Evolutionary conservation across 2,113 vertebrate genomes (phyloP).

Genomic region (Pseudorectes ferrugineus): DNA sequence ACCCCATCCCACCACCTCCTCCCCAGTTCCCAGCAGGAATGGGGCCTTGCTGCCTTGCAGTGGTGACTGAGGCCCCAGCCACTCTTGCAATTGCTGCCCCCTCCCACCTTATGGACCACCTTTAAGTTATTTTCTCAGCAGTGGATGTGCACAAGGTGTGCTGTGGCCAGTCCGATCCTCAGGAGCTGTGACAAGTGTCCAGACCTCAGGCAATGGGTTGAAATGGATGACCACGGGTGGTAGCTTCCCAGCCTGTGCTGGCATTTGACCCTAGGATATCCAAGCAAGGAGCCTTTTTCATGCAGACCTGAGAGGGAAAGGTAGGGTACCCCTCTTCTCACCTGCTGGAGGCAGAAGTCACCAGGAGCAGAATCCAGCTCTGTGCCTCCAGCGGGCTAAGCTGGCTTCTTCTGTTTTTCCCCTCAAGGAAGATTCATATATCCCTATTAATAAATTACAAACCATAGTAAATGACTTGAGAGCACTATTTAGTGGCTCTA

Average conservation of each 20-base stretch:
- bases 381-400: neutral
- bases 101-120: rapidly evolving
- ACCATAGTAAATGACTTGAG: neutral
- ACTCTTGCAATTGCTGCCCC: rapidly evolving
- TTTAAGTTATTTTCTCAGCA: neutral
- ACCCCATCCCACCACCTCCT: neutral
- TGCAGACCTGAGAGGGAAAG: neutral
- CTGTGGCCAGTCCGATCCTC: rapidly evolving
- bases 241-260: neutral
- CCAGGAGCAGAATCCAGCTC: neutral
- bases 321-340: neutral
- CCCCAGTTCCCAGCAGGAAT: neutral
- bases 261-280: neutral
- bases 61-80: neutral
- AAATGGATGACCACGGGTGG: rapidly evolving
- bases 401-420: neutral
- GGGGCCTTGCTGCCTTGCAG: neutral
- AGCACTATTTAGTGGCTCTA: neutral
- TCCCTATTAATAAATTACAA: neutral
- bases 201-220: neutral
- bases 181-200: neutral
- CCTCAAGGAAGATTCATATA: neutral
- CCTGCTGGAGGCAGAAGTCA: neutral
- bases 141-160: rapidly evolving
- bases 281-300: neutral